These are phyloP conservation scores for Helogale parvula DNA, from an alignment of 2,113 vertebrate species.

Conservation along the genomic window DNA sequence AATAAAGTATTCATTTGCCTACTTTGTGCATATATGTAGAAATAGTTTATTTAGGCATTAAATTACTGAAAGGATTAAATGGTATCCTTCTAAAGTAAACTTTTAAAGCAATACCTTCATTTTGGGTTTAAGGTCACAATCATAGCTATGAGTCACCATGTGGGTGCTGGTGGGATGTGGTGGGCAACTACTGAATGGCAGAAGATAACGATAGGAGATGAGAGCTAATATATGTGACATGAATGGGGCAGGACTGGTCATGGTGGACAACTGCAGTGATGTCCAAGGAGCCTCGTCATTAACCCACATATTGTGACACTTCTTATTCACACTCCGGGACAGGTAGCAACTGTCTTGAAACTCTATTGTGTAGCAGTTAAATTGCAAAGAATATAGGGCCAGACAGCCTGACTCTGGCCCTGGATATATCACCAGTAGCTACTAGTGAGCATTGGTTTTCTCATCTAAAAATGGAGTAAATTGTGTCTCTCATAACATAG, in stretches of 20 bases:
- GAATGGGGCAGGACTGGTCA: not conserved
- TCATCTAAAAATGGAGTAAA: not conserved
- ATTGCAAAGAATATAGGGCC: not conserved
- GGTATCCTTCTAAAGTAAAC: not conserved
- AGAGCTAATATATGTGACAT: not conserved
- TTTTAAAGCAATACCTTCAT: not conserved
- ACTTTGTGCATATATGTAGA: not conserved
- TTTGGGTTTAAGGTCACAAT: not conserved
- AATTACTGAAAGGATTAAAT: not conserved
- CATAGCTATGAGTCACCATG: not conserved
- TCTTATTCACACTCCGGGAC: not conserved
- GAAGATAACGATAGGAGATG: not conserved
- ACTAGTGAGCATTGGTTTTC: not conserved
- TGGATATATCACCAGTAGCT: not conserved
- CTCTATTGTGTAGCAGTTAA: not conserved
- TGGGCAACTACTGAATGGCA: not conserved
- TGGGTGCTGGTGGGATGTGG: not conserved
- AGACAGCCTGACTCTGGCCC: not conserved
- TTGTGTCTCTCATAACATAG: not conserved
- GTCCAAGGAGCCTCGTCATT: not conserved
- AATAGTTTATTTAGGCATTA: not conserved
- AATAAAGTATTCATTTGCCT: not conserved
- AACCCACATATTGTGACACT: not conserved
- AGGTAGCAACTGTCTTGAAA: not conserved
- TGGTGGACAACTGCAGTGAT: accelerated